Evolutionary conservation across 1,140 invertebrate genomes (phyloP).

Genomic region (Apis mellifera): Amel_HAv3.1 CM009933.2:4830501-4831000

Average conservation of each 20-base stretch:
- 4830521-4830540: too few relatives aligned
- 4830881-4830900: not conserved
- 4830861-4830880: not conserved
- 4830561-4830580: too few relatives aligned
- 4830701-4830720: constrained; percentile 5
- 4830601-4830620: not conserved
- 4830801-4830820: constrained; percentile 13
- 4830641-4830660: not conserved
- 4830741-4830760: constrained; percentile 1
- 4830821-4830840: constrained; percentile 17
- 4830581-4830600: not conserved
- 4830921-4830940: too few relatives aligned
- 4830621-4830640: not conserved
- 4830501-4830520: too few relatives aligned
- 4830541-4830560: too few relatives aligned
- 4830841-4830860: constrained; percentile 1
- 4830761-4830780: constrained; percentile 21
- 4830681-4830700: constrained; percentile 19
- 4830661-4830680: not conserved
- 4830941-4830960: too few relatives aligned
- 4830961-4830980: too few relatives aligned
- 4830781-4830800: not conserved
- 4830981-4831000: too few relatives aligned
- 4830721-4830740: not conserved
- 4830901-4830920: too few relatives aligned